Evolutionary conservation across 1,140 invertebrate genomes (phyloP).

Genomic region (Drosophila biarmipes): DNA sequence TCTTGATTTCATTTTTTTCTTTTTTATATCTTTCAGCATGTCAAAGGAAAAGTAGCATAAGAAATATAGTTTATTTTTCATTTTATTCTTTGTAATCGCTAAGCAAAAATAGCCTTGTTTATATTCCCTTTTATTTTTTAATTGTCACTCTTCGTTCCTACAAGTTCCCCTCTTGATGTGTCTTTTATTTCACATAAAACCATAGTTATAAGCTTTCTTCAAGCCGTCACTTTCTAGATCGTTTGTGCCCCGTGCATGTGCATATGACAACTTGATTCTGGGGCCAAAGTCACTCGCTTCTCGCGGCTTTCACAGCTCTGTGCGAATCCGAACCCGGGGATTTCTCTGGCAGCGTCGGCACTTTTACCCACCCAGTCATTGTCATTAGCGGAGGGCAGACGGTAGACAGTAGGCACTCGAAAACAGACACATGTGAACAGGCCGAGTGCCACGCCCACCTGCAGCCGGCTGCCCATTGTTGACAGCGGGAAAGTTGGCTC

Average conservation of each 20-base stretch:
- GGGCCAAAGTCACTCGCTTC: slow-evolving; percentile 3
- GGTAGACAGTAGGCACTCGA: slow-evolving; percentile 31
- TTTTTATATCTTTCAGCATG: too few species aligned
- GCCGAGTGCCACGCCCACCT: slow-evolving; percentile 46
- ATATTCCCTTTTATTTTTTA: background rate
- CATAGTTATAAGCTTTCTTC: background rate
- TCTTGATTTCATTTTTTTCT: rapidly evolving
- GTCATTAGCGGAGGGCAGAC: slow-evolving; percentile 21
- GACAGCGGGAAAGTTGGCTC: slow-evolving; percentile 55
- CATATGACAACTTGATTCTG: slow-evolving; percentile 22
- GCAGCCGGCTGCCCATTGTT: slow-evolving; percentile 34
- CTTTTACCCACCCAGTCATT: slow-evolving; percentile 31
- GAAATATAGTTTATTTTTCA: too few species aligned
- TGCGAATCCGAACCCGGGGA: background rate
- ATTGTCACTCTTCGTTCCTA: too few species aligned
- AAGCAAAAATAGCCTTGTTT: too few species aligned
- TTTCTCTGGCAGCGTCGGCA: slow-evolving; percentile 16
- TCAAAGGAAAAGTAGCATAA: too few species aligned
- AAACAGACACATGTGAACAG: slow-evolving; percentile 39
- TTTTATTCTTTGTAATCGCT: too few species aligned
- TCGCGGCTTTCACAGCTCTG: slow-evolving; percentile 9
- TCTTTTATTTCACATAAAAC: background rate
- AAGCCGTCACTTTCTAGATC: background rate
- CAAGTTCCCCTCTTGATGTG: background rate
- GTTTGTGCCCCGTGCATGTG: background rate